A percentile compares a stretch with the other conserved stretches of the same genome.
Conservation (phyloP, 2,888 invertebrate genomes). For the Ophioninae sp. region DNA sequence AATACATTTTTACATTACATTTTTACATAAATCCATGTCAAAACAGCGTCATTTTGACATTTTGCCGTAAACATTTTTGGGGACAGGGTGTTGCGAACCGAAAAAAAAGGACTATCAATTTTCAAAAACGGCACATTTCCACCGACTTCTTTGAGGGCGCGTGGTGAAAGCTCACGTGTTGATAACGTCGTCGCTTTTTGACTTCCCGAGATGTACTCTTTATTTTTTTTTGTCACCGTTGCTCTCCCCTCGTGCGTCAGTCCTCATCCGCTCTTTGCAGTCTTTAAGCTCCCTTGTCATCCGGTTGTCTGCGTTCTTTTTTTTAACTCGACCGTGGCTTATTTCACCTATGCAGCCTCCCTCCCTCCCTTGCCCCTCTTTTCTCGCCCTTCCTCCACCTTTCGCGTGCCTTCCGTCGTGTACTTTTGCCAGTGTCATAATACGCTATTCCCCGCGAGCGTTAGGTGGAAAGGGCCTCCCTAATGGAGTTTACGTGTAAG, state of each 20-base stretch:
- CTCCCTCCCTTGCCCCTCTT: conserved; percentile 44
- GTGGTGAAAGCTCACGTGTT: background rate
- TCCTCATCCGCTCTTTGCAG: background rate
- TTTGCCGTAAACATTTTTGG: too few species aligned
- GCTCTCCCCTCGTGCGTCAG: conserved; percentile 9
- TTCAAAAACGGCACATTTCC: background rate
- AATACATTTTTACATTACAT: too few species aligned
- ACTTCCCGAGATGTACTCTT: background rate
- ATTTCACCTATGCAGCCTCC: conserved; percentile 8
- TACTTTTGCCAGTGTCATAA: conserved; percentile 70
- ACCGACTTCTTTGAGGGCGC: background rate
- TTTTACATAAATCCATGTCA: too few species aligned
- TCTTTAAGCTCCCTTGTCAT: conserved; percentile 23
- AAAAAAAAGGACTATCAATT: background rate
- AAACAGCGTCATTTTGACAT: too few species aligned
- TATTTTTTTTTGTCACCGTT: background rate
- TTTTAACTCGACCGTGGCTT: conserved; percentile 28
- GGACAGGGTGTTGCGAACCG: too few species aligned
- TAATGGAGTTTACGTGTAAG: conserved; percentile 81
- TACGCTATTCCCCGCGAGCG: conserved; percentile 71
- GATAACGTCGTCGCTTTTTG: background rate
- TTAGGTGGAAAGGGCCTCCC: conserved; percentile 63
- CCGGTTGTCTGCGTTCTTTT: conserved; percentile 1
- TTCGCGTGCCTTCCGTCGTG: conserved; percentile 51
- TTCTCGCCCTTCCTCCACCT: conserved; percentile 19